These are phyloP conservation scores for Chascanopsetta lugubris DNA, from an alignment of 2,113 vertebrate species.

Conservation along the genomic window DNA sequence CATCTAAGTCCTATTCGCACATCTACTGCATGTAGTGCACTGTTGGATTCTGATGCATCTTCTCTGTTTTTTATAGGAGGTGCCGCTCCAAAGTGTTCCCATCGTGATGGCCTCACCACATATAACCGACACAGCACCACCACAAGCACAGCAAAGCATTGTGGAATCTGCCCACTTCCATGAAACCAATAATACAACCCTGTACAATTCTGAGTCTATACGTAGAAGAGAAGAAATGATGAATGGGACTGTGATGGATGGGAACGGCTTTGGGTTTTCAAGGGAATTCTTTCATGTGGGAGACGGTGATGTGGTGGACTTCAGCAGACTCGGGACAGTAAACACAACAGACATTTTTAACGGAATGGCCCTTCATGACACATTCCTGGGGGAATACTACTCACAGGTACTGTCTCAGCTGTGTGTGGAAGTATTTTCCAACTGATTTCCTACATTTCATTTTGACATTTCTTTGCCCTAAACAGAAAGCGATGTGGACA, in stretches of 20 bases:
- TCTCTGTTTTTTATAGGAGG: constrained; percentile 49
- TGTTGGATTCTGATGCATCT: background rate
- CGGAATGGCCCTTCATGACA: constrained; percentile 64
- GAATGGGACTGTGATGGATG: too few species aligned
- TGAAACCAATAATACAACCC: background rate
- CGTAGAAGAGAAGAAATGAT: too few species aligned
- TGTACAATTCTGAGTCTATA: constrained; percentile 1
- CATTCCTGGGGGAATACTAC: constrained; percentile 72
- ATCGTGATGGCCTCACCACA: background rate
- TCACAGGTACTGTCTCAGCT: constrained; percentile 63
- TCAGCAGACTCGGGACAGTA: background rate
- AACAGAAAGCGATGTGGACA: constrained; percentile 85
- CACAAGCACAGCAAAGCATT: too few species aligned
- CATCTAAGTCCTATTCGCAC: too few species aligned
- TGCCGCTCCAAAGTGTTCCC: constrained; percentile 59
- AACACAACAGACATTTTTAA: constrained; percentile 32
- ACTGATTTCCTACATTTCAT: background rate
- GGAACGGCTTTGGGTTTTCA: constrained; percentile 6
- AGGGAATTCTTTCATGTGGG: constrained; percentile 1
- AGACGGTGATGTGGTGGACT: background rate
- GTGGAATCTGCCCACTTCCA: too few species aligned
- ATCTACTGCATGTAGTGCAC: too few species aligned
- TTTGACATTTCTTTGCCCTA: constrained; percentile 30
- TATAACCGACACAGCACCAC: background rate
- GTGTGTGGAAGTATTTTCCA: background rate